phyloP scores from a whole-genome alignment of 2,888 invertebrate genomes.

The Brenthis daphne region DNA sequence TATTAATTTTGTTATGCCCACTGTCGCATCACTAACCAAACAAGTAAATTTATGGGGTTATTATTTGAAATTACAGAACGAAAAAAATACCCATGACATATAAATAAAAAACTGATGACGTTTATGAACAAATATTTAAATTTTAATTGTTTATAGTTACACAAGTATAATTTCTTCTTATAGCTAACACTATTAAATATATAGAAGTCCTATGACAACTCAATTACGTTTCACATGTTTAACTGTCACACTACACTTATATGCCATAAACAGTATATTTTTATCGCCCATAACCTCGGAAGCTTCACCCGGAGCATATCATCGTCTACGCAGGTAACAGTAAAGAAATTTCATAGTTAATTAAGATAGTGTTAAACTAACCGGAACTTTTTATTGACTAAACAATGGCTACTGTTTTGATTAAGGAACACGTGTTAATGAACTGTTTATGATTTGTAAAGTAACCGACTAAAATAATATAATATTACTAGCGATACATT shows the following conservation, averaged over 20 bases:
- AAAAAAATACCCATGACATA: neutral
- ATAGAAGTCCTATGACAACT: neutral
- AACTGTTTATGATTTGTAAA: slow-evolving; percentile 1
- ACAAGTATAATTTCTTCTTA: too few relatives aligned
- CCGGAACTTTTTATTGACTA: slow-evolving; percentile 23
- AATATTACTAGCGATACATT: too few relatives aligned
- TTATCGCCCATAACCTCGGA: neutral
- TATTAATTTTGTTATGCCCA: too few relatives aligned
- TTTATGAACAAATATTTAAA: neutral
- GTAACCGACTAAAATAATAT: neutral
- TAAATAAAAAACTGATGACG: neutral
- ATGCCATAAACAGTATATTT: neutral
- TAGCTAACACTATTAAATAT: neutral
- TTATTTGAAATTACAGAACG: neutral
- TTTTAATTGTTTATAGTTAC: neutral
- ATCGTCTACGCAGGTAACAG: slow-evolving; percentile 8
- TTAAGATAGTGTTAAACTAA: slow-evolving; percentile 18
- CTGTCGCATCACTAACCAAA: too few relatives aligned
- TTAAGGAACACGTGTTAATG: slow-evolving; percentile 18
- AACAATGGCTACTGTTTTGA: slow-evolving; percentile 30
- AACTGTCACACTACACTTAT: neutral
- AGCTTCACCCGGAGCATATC: neutral
- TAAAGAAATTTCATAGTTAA: slow-evolving; percentile 32
- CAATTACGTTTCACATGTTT: neutral
- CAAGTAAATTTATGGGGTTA: neutral